These are phyloP conservation scores for Pachyuromys duprasi DNA, from an alignment of 2,797 vertebrate species.

Conservation along the genomic window DNA sequence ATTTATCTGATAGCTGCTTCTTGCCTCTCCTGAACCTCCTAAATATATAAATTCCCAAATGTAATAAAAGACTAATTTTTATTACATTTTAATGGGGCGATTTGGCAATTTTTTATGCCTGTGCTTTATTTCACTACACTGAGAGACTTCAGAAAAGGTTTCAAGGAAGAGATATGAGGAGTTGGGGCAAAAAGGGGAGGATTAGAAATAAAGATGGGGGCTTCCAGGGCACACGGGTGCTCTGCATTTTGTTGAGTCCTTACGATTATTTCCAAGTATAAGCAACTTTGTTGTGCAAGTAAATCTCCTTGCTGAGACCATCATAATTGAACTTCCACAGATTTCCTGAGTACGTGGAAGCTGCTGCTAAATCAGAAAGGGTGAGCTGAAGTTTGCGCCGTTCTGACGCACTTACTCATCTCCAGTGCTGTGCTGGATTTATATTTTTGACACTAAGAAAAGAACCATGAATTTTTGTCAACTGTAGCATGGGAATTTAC, in stretches of 20 bases:
- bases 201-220: background rate
- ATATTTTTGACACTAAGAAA: constrained; percentile 83
- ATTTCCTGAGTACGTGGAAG: constrained; percentile 83
- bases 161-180: constrained; percentile 58
- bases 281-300: constrained; percentile 79
- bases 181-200: background rate
- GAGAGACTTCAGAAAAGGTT: constrained; percentile 69
- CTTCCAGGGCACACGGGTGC: constrained; percentile 50
- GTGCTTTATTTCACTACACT: constrained; percentile 75
- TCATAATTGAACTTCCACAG: constrained; percentile 84
- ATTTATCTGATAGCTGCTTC: constrained; percentile 66
- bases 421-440: constrained; percentile 85
- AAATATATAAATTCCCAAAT: constrained; percentile 79
- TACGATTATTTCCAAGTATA: constrained; percentile 78
- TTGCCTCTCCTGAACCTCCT: constrained; percentile 70
- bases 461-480: constrained; percentile 86
- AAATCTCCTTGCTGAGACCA: constrained; percentile 81
- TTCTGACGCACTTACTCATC: constrained; percentile 79
- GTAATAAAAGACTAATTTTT: constrained; percentile 79
- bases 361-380: constrained; percentile 83
- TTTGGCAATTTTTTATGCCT: constrained; percentile 74
- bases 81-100: constrained; percentile 79
- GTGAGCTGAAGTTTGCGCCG: constrained; percentile 75
- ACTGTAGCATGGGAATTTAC: constrained; percentile 83
- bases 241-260: constrained; percentile 81